These are phyloP conservation scores for Hipposideros armiger DNA, from an alignment of 2,113 vertebrate species.

Conservation along the genomic window DNA sequence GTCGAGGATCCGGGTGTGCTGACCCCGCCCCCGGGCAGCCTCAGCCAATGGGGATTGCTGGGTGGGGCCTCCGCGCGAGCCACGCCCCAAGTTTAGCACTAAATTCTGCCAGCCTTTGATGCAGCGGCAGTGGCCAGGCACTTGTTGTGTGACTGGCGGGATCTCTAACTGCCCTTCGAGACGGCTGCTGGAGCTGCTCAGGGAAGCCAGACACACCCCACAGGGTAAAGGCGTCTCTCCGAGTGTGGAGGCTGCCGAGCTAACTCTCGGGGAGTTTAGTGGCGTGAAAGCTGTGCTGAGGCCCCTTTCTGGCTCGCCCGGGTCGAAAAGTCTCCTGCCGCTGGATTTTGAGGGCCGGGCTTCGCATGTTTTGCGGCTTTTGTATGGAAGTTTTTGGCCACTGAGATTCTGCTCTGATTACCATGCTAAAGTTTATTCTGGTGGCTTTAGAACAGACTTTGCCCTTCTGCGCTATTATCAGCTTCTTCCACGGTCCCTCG, in stretches of 20 bases:
- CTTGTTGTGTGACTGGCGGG: fast-evolving
- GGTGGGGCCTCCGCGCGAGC: not conserved
- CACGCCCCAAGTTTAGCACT: not conserved
- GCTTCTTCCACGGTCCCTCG: not conserved
- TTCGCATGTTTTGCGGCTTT: not conserved
- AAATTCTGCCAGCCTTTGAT: fast-evolving
- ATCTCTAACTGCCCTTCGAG: fast-evolving
- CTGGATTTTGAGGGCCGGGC: not conserved
- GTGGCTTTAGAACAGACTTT: not conserved
- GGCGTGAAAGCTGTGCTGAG: not conserved
- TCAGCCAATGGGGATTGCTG: constrained; percentile 16
- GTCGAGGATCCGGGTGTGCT: fast-evolving
- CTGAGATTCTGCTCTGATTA: not conserved
- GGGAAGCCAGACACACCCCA: not conserved
- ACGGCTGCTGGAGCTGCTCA: not conserved
- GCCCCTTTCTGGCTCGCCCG: not conserved
- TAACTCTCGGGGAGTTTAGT: too few relatives aligned
- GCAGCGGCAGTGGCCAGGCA: fast-evolving
- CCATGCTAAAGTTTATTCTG: not conserved
- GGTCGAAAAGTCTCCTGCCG: not conserved
- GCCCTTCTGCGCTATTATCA: not conserved
- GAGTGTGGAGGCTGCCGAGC: not conserved
- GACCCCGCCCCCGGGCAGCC: not conserved
- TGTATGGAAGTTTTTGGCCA: not conserved
- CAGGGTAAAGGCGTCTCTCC: fast-evolving